phyloP scores from a whole-genome alignment of 2,888 invertebrate genomes.

The Acanthosepion lycidas region DNA sequence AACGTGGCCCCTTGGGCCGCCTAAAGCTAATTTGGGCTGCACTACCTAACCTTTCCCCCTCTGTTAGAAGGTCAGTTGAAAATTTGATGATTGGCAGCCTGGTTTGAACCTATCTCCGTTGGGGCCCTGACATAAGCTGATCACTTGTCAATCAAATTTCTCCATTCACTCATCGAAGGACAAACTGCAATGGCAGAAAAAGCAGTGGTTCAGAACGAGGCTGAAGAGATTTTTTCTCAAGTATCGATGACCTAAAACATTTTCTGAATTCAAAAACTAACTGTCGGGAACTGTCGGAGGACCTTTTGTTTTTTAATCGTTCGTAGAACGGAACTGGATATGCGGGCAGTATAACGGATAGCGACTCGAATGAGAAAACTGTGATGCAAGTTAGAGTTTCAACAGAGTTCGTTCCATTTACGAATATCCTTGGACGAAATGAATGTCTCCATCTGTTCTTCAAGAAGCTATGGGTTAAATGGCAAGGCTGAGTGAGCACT shows the following conservation, averaged over 20 bases:
- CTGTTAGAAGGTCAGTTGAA: background rate
- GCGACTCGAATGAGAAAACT: no score
- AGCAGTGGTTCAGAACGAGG: background rate
- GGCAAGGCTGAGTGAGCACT: no score
- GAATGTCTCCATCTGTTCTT: no score
- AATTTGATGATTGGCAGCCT: background rate
- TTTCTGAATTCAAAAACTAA: background rate
- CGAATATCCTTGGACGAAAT: no score
- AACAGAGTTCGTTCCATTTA: no score
- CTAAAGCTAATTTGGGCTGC: background rate
- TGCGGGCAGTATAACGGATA: no score
- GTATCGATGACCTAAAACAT: background rate
- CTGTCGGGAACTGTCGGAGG: no score
- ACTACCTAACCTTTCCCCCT: background rate
- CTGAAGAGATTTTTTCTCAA: background rate
- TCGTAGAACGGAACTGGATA: no score
- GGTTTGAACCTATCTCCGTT: background rate
- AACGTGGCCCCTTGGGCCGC: background rate
- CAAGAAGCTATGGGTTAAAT: no score
- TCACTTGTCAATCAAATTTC: constrained; percentile 2
- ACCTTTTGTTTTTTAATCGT: no score
- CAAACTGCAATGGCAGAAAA: background rate
- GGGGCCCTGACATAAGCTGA: background rate
- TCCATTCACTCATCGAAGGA: background rate
- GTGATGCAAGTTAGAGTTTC: no score